Percentiles rank a stretch among this genome's conserved stretches.
phyloP scores from a whole-genome alignment of 1,140 invertebrate genomes.

The Eueides isabella region DNA sequence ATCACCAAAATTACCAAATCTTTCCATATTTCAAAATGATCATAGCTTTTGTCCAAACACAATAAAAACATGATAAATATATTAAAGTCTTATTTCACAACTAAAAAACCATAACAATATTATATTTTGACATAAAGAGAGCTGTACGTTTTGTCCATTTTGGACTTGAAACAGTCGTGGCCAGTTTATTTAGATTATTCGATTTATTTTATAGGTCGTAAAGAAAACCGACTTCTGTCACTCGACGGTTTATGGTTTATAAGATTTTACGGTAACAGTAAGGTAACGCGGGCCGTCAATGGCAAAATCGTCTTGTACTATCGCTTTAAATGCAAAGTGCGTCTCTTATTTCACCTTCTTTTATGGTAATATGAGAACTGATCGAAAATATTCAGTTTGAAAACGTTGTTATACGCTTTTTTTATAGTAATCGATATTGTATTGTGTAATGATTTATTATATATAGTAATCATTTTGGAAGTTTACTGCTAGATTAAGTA shows the following conservation, averaged over 20 bases:
- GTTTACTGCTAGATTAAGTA: background rate
- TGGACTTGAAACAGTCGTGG: slow-evolving; percentile 24
- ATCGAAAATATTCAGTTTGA: slow-evolving; percentile 19
- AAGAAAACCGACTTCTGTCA: slow-evolving; percentile 73
- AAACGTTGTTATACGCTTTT: background rate
- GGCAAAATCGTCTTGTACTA: slow-evolving; percentile 51
- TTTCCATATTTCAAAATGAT: too few relatives aligned
- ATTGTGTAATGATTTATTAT: background rate
- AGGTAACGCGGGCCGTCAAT: slow-evolving; percentile 60
- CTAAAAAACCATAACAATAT: background rate
- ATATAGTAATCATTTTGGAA: background rate
- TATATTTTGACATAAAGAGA: background rate
- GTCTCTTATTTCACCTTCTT: slow-evolving; percentile 50
- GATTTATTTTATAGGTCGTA: slow-evolving; percentile 79
- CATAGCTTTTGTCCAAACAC: too few relatives aligned
- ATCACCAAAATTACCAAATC: too few relatives aligned
- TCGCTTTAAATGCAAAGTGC: slow-evolving; percentile 59
- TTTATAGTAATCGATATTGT: background rate
- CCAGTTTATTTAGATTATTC: slow-evolving; percentile 62
- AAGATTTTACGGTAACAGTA: slow-evolving; percentile 69
- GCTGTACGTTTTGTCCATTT: background rate
- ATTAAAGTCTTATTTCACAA: background rate
- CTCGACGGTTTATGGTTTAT: slow-evolving; percentile 75
- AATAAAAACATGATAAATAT: background rate
- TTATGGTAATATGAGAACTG: slow-evolving; percentile 39